These are phyloP conservation scores for Nycticorax nycticorax DNA, from an alignment of 2,113 vertebrate genomes.

Conservation along the genomic window DNA sequence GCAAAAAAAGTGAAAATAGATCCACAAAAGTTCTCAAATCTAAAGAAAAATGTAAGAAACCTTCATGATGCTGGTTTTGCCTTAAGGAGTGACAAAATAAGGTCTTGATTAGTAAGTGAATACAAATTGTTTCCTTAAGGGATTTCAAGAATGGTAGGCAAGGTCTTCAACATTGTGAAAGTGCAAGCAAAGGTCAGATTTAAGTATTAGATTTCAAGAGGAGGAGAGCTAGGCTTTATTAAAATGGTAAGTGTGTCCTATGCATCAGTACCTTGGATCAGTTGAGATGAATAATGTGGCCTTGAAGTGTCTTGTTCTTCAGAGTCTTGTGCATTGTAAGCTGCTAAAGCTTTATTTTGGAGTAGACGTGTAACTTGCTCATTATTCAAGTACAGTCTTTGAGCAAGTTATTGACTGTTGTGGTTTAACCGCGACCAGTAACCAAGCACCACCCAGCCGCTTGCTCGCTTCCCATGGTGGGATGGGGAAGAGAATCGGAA, in stretches of 20 bases:
- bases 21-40: background rate
- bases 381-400: background rate
- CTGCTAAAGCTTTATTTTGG: background rate
- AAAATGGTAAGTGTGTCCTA: background rate
- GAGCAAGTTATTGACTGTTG: background rate
- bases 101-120: background rate
- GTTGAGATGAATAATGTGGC: background rate
- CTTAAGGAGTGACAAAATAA: background rate
- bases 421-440: too few species aligned
- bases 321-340: background rate
- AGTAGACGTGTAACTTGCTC: background rate
- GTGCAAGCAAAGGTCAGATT: background rate
- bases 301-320: background rate
- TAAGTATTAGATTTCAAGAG: background rate
- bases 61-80: background rate
- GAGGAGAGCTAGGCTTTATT: background rate
- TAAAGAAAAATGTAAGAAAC: background rate
- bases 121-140: background rate
- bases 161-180: background rate
- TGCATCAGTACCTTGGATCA: background rate
- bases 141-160: background rate
- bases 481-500: too few species aligned
- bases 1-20: background rate
- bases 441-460: too few species aligned
- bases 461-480: too few species aligned